These are phyloP conservation scores for Zaprionus camerounensis DNA, from an alignment of 1,140 invertebrate species.

Conservation along the genomic window DNA sequence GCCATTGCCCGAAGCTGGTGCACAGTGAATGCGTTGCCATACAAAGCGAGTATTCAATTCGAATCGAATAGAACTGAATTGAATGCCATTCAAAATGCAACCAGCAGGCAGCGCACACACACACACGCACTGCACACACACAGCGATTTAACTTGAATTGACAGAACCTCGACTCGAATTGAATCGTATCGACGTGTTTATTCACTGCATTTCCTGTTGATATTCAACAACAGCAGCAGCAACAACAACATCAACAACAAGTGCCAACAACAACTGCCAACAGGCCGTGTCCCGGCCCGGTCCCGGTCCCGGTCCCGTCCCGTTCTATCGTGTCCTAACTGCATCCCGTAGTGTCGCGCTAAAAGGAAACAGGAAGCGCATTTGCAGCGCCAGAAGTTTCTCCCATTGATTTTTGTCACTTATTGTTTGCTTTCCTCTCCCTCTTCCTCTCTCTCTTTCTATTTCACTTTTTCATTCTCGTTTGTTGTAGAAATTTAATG, in stretches of 20 bases:
- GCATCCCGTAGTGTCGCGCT: constrained; percentile 30
- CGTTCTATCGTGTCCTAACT: constrained; percentile 28
- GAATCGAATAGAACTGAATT: constrained; percentile 62
- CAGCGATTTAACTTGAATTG: constrained; percentile 42
- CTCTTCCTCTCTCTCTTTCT: background rate
- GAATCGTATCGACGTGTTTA: constrained; percentile 70
- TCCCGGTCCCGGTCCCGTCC: background rate
- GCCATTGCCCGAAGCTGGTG: constrained; percentile 51
- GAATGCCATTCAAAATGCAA: constrained; percentile 52
- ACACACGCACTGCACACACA: constrained; percentile 27
- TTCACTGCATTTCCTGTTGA: constrained; percentile 83
- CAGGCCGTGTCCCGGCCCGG: background rate
- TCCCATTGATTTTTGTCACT: constrained; percentile 72
- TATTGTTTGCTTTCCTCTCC: constrained; percentile 57
- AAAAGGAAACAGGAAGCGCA: constrained; percentile 75
- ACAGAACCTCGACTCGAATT: constrained; percentile 36
- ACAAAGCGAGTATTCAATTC: constrained; percentile 51
- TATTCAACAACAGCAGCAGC: constrained; percentile 64
- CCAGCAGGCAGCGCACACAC: constrained; percentile 31
- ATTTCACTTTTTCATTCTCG: background rate
- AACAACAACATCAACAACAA: constrained; percentile 55
- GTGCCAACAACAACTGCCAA: constrained; percentile 20
- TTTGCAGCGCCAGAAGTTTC: constrained; percentile 57
- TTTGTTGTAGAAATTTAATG: constrained; percentile 9
- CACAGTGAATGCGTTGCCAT: constrained; percentile 44